A percentile compares a stretch with the other conserved stretches of the same genome.
Conservation (phyloP, 2,888 invertebrate genomes). For the Sinelater perroti region DNA sequence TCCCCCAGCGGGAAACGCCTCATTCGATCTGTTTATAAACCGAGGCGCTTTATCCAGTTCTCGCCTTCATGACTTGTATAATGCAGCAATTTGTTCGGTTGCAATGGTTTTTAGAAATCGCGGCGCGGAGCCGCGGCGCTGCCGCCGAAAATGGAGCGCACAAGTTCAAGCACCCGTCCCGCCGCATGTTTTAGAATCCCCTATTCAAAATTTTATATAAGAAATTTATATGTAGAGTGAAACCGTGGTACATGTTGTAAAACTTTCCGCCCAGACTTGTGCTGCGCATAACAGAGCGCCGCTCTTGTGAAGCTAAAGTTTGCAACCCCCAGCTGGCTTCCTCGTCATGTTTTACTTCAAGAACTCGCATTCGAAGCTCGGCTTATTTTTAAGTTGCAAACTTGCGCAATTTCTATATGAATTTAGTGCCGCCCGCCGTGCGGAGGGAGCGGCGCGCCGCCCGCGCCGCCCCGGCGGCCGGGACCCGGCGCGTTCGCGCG, state of each 20-base stretch:
- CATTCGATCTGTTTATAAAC: conserved; percentile 57
- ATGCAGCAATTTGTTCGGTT: conserved; percentile 40
- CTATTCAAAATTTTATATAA: conserved; percentile 55
- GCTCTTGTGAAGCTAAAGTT: conserved; percentile 46
- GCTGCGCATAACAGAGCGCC: conserved; percentile 41
- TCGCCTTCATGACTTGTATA: conserved; percentile 58
- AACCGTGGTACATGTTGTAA: conserved; percentile 57
- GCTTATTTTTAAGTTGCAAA: conserved; percentile 56
- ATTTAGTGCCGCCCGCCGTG: conserved; percentile 43
- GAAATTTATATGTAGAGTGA: conserved; percentile 57
- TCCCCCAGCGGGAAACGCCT: conserved; percentile 51
- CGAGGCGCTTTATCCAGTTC: conserved; percentile 55
- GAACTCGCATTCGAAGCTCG: conserved; percentile 50
- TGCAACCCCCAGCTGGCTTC: conserved; percentile 54
- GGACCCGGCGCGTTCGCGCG: conserved; percentile 28
- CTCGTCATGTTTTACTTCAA: conserved; percentile 52
- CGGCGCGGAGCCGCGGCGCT: no score
- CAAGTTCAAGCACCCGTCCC: no score
- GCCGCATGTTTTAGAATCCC: conserved; percentile 46
- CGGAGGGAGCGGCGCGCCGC: conserved; percentile 36
- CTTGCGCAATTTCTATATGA: conserved; percentile 54
- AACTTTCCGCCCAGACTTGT: conserved; percentile 53
- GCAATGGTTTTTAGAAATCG: no score
- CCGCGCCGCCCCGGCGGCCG: not conserved
- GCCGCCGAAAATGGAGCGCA: no score